Percentiles rank a stretch among this genome's conserved stretches.
Conservation (phyloP, 2,113 vertebrate species). For the Larimichthys crocea region DNA sequence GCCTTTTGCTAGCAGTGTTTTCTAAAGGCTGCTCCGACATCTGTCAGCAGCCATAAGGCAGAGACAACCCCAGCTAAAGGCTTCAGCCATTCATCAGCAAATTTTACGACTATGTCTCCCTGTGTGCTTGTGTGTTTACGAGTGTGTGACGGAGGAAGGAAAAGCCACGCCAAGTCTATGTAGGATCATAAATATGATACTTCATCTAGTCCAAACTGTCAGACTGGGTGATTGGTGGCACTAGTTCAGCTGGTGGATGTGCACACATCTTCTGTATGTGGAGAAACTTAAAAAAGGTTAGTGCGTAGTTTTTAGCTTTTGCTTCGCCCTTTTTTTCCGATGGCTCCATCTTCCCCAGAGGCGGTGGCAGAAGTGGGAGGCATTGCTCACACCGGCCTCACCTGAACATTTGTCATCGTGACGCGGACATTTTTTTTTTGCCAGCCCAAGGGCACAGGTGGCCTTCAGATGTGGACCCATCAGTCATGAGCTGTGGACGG, state of each 20-base stretch:
- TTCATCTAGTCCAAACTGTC: conserved; percentile 32
- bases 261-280: conserved; percentile 17
- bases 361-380: conserved; percentile 3
- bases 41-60: conserved; percentile 65
- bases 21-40: conserved; percentile 57
- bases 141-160: conserved; percentile 33
- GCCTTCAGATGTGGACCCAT: conserved; percentile 63
- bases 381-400: conserved; percentile 25
- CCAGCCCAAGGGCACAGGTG: conserved; percentile 71
- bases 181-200: conserved; percentile 41
- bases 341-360: conserved; percentile 32
- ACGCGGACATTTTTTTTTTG: conserved; percentile 34
- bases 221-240: conserved; percentile 25
- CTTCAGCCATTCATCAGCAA: conserved; percentile 59
- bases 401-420: conserved; percentile 43
- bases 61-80: conserved; percentile 37
- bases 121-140: conserved; percentile 46
- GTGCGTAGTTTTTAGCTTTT: conserved; percentile 6
- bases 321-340: neutral
- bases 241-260: conserved; percentile 8
- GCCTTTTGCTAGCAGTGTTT: conserved; percentile 53
- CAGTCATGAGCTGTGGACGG: conserved; percentile 54
- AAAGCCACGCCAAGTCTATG: conserved; percentile 17
- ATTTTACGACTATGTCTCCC: conserved; percentile 55
- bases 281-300: conserved; percentile 23